Evolutionary conservation across 2,797 vertebrate genomes (phyloP).

Genomic region (Sebastes oblongus): DNA sequence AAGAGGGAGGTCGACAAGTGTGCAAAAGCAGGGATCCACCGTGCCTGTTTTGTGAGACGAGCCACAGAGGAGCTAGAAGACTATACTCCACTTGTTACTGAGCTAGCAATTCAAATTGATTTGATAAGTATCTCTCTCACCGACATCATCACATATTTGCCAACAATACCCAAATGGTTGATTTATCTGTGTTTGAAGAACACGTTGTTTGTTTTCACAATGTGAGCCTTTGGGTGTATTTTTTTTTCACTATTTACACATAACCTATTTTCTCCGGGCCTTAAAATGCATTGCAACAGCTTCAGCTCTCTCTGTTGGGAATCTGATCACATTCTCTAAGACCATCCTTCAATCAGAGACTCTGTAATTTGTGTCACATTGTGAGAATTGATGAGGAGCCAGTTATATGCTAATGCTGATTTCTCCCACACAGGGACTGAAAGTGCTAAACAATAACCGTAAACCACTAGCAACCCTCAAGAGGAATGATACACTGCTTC

Average conservation of each 20-base stretch:
- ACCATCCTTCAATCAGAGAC: slow-evolving; percentile 48
- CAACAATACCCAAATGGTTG: slow-evolving; percentile 1
- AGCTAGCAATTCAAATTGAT: slow-evolving; percentile 23
- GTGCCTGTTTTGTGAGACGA: not conserved
- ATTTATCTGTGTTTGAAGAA: slow-evolving; percentile 13
- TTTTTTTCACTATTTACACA: not conserved
- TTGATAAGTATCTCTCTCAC: slow-evolving; percentile 17
- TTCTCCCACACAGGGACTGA: slow-evolving; percentile 26
- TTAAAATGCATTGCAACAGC: slow-evolving; percentile 3
- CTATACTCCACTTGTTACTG: not conserved
- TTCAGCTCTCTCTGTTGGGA: slow-evolving; percentile 20
- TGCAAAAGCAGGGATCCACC: not conserved
- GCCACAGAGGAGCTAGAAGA: not conserved
- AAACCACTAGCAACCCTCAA: slow-evolving; percentile 42
- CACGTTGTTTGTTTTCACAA: not conserved
- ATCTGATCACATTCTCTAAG: slow-evolving; percentile 35
- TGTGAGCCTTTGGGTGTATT: not conserved
- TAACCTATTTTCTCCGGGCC: not conserved
- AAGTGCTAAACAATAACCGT: slow-evolving; percentile 55
- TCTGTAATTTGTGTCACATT: slow-evolving; percentile 55
- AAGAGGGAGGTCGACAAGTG: not conserved
- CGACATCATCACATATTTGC: slow-evolving; percentile 21
- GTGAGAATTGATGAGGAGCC: slow-evolving; percentile 52
- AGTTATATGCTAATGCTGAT: slow-evolving; percentile 59
- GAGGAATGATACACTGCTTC: slow-evolving; percentile 19